Evolutionary conservation across 2,888 invertebrate genomes (phyloP).

Genomic region (Torymus aiolomorphi): DNA sequence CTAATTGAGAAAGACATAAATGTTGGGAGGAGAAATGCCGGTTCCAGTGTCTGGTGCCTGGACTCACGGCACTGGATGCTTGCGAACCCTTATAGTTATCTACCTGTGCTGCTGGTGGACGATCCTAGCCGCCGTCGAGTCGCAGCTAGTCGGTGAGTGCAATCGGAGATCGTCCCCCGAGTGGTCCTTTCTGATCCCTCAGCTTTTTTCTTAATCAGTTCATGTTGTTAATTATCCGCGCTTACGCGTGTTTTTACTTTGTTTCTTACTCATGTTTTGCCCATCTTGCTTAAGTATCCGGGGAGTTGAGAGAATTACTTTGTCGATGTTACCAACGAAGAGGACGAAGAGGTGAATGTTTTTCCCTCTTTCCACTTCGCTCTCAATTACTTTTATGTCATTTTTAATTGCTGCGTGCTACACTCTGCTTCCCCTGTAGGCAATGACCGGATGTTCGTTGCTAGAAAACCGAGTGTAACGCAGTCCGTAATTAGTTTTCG

Average conservation of each 20-base stretch:
- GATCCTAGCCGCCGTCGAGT: conserved; percentile 62
- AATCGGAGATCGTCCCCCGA: too few relatives aligned
- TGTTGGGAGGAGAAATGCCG: conserved; percentile 29
- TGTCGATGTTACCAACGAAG: conserved; percentile 12
- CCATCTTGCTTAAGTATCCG: neutral
- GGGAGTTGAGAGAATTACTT: conserved; percentile 6
- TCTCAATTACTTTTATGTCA: conserved; percentile 21
- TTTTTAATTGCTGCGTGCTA: conserved; percentile 15
- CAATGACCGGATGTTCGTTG: too few relatives aligned
- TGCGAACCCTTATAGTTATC: conserved; percentile 34
- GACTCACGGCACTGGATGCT: conserved; percentile 3
- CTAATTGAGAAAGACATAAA: conserved; percentile 7
- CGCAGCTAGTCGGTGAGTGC: conserved; percentile 72
- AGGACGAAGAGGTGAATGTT: neutral
- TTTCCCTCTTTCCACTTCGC: neutral
- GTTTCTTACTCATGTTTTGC: too few relatives aligned
- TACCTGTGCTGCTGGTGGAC: conserved; percentile 49
- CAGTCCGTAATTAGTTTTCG: too few relatives aligned
- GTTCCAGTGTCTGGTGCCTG: neutral
- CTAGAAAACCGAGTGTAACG: too few relatives aligned
- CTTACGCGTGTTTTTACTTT: too few relatives aligned
- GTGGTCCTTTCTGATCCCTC: too few relatives aligned
- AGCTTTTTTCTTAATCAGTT: too few relatives aligned
- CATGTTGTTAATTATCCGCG: too few relatives aligned
- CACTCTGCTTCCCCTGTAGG: neutral